These are phyloP conservation scores for Pelobates cultripes DNA, from an alignment of 2,797 vertebrate species.

Conservation along the genomic window DNA sequence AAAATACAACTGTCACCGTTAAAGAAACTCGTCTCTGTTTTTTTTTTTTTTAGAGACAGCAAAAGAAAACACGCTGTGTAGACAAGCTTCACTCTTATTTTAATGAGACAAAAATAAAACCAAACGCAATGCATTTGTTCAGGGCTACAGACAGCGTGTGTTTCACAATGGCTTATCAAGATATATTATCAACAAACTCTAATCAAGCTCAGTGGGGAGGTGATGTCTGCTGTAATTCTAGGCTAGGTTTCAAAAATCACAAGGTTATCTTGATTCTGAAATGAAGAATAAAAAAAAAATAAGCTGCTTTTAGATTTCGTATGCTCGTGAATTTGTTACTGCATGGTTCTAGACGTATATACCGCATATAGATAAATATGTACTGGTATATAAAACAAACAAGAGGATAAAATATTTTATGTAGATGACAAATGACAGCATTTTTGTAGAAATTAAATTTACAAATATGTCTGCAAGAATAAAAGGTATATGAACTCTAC, in stretches of 20 bases:
- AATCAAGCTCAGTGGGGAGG: slow-evolving; percentile 17
- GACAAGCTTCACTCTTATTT: slow-evolving; percentile 32
- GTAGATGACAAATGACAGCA: too few relatives aligned
- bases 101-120: slow-evolving; percentile 22
- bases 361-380: too few relatives aligned
- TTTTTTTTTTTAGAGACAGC: not conserved
- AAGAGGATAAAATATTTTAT: too few relatives aligned
- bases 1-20: not conserved
- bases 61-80: not conserved
- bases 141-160: slow-evolving; percentile 7
- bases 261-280: slow-evolving; percentile 27
- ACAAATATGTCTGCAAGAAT: too few relatives aligned
- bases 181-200: slow-evolving; percentile 9
- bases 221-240: slow-evolving; percentile 21
- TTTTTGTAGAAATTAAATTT: too few relatives aligned
- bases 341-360: too few relatives aligned
- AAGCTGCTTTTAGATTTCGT: not conserved
- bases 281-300: slow-evolving; percentile 6
- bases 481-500: too few relatives aligned
- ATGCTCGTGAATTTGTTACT: too few relatives aligned
- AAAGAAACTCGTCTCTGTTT: not conserved
- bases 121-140: slow-evolving; percentile 8
- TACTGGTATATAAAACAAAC: too few relatives aligned
- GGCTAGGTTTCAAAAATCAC: slow-evolving; percentile 7
- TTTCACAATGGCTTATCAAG: slow-evolving; percentile 20